Evolutionary conservation across 2,113 vertebrate genomes (phyloP).

Genomic region (Melanerpes formicivorus): DNA sequence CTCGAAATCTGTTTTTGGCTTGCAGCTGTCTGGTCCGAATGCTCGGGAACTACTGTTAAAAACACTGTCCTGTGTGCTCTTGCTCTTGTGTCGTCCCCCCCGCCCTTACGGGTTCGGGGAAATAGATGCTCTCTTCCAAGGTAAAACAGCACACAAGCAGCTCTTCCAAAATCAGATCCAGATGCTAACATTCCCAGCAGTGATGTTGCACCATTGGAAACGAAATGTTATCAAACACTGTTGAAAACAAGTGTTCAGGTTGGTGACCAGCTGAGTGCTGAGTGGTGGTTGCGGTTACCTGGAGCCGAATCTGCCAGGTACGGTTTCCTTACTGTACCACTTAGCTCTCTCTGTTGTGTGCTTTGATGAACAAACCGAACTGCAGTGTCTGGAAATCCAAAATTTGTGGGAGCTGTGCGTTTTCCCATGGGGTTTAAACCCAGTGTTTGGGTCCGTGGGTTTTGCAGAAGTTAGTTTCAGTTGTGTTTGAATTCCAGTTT

Average conservation of each 20-base stretch:
- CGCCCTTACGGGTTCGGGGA: background rate
- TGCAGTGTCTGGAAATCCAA: background rate
- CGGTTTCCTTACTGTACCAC: background rate
- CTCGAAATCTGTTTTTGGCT: background rate
- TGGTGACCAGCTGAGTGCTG: background rate
- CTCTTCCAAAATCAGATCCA: background rate
- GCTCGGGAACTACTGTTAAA: background rate
- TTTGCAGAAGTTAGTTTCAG: background rate
- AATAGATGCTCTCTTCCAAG: background rate
- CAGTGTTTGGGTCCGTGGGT: background rate
- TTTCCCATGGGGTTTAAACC: background rate
- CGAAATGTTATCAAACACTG: background rate
- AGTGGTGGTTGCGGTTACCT: background rate
- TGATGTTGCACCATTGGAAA: background rate
- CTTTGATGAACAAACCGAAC: background rate
- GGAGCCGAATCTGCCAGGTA: background rate
- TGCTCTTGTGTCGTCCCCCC: background rate
- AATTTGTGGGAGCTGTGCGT: background rate
- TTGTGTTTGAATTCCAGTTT: background rate
- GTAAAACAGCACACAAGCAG: background rate
- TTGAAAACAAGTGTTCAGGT: background rate
- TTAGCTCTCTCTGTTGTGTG: background rate
- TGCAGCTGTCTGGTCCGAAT: background rate
- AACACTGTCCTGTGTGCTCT: background rate
- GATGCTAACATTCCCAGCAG: background rate